Evolutionary conservation across 37 sponge, comb jelly and placozoan species (phyloP).

Genomic region (Eunapius fragilis): DNA sequence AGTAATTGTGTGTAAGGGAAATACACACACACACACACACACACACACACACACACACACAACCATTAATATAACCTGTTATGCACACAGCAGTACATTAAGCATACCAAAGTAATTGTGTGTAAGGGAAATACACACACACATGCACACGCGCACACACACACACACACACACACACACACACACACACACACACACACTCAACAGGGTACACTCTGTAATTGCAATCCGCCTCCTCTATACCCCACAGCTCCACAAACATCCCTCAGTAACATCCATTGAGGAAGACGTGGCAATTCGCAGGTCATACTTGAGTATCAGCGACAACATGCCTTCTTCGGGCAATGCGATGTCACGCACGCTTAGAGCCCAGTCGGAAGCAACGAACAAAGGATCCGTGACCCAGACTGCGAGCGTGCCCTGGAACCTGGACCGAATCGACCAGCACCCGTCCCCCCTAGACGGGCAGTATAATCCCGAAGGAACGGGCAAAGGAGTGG

Average conservation of each 20-base stretch:
- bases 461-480: slow-evolving; percentile 55
- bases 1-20: too few species aligned
- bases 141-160: too few species aligned
- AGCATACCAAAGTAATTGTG: too few species aligned
- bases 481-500: slow-evolving; percentile 50
- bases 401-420: background rate
- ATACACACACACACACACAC: too few species aligned
- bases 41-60: too few species aligned
- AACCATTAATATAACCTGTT: too few species aligned
- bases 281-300: slow-evolving; percentile 67
- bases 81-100: too few species aligned
- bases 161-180: background rate
- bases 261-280: slow-evolving; percentile 55
- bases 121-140: too few species aligned
- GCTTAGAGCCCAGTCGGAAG: too few species aligned
- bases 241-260: slow-evolving; percentile 41
- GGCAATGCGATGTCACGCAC: too few species aligned
- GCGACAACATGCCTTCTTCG: background rate
- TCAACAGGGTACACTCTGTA: too few species aligned
- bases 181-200: too few species aligned
- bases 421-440: slow-evolving; percentile 82
- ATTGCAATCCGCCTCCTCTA: background rate
- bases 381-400: background rate
- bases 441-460: slow-evolving; percentile 47
- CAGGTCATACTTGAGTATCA: background rate